These are phyloP conservation scores for Tipula helvola DNA, from an alignment of 2,888 invertebrate species.

Conservation along the genomic window DNA sequence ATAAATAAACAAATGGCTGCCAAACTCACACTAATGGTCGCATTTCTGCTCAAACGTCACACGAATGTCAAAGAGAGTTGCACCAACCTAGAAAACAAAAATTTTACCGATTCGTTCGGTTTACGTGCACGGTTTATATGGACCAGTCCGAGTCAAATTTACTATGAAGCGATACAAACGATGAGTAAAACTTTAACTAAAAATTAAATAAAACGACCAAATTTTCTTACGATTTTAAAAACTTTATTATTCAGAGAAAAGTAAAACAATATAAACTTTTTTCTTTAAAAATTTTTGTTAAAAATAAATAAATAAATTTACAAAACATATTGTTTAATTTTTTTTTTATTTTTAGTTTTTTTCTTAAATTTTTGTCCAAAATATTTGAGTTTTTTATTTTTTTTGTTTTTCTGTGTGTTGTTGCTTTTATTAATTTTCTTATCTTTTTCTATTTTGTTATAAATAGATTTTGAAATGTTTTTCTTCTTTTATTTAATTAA, in stretches of 20 bases:
- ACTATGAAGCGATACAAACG: too few relatives aligned
- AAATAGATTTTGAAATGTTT: background rate
- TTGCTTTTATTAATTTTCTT: background rate
- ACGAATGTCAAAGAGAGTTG: too few relatives aligned
- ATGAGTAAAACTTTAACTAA: background rate
- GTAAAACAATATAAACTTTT: slow-evolving; percentile 34
- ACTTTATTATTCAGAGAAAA: slow-evolving; percentile 38
- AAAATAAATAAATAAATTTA: slow-evolving; percentile 28
- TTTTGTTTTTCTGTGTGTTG: background rate
- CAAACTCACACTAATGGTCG: too few relatives aligned
- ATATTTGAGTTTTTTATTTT: background rate
- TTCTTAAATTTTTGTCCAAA: slow-evolving; percentile 15
- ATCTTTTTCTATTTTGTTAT: background rate
- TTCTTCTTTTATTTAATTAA: background rate
- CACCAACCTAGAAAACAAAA: too few relatives aligned
- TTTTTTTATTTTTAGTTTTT: slow-evolving; percentile 21
- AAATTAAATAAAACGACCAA: background rate
- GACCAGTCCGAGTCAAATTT: too few relatives aligned
- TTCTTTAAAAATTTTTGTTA: slow-evolving; percentile 9
- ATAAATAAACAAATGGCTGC: too few relatives aligned
- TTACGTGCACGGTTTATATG: too few relatives aligned
- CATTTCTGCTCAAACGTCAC: too few relatives aligned
- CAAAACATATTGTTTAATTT: slow-evolving; percentile 34
- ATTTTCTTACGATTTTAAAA: slow-evolving; percentile 33
- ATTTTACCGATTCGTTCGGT: too few relatives aligned